phyloP scores from a whole-genome alignment of 92 coral and sea anemone species.

The Chrysogorgia sp. region DNA sequence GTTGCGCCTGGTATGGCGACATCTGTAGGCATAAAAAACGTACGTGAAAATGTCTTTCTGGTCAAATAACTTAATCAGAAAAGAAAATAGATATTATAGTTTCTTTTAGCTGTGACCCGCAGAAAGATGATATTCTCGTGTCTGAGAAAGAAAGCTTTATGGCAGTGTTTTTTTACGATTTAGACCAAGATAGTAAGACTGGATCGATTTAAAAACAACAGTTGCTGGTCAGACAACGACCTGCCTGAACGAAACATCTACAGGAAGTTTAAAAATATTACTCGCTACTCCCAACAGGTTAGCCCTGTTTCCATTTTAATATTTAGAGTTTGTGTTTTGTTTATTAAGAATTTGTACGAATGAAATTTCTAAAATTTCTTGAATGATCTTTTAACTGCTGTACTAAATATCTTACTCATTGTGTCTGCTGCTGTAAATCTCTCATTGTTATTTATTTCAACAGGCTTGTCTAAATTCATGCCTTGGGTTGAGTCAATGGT shows the following conservation, averaged over 20 bases:
- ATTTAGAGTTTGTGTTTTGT: too few relatives aligned
- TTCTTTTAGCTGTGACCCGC: not conserved
- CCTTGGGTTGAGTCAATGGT: conserved; percentile 53
- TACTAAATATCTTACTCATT: not conserved
- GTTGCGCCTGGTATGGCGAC: conserved; percentile 88
- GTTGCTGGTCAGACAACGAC: conserved; percentile 51
- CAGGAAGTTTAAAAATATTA: not conserved
- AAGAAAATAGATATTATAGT: not conserved
- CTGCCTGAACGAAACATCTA: not conserved
- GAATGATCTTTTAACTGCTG: not conserved
- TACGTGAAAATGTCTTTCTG: conserved; percentile 18
- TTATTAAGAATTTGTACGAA: too few relatives aligned
- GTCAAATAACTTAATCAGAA: not conserved
- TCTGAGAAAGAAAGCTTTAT: too few relatives aligned
- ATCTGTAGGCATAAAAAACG: conserved; percentile 75
- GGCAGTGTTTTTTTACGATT: not conserved
- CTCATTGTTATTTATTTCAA: not conserved
- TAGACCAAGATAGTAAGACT: conserved; percentile 62
- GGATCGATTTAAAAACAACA: conserved; percentile 68
- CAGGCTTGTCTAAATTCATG: conserved; percentile 76
- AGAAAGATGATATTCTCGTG: not conserved
- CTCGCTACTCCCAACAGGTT: conserved; percentile 69
- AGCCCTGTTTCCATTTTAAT: not conserved
- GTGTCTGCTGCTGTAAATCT: not conserved
- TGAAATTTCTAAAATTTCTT: too few relatives aligned